Evolutionary conservation across 2,113 vertebrate genomes (phyloP).

Genomic region (Polypterus bichir): DNA sequence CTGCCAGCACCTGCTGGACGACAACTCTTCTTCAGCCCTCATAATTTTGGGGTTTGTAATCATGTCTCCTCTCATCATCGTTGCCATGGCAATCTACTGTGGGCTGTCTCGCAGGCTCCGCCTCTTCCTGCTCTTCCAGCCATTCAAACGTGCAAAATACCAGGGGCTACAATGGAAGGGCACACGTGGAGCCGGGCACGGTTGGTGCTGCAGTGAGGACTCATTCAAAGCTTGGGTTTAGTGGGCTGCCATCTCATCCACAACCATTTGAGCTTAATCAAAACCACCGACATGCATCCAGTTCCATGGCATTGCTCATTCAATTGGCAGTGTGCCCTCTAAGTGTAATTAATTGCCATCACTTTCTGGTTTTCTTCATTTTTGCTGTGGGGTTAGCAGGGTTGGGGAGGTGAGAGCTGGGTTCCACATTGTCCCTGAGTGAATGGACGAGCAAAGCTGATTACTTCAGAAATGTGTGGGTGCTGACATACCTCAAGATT

Average conservation of each 20-base stretch:
- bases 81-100: constrained; percentile 72
- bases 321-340: too few species aligned
- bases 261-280: too few species aligned
- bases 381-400: too few species aligned
- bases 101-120: constrained; percentile 60
- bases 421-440: too few species aligned
- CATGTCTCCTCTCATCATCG: constrained; percentile 81
- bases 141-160: constrained; percentile 47
- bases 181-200: constrained; percentile 26
- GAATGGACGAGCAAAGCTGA: too few species aligned
- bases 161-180: constrained; percentile 48
- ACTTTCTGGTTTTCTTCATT: too few species aligned
- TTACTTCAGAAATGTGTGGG: too few species aligned
- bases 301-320: too few species aligned
- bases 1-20: constrained; percentile 71
- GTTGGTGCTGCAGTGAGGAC: constrained; percentile 7
- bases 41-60: constrained; percentile 86
- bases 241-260: constrained; percentile 14
- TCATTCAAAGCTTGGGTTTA: constrained; percentile 68
- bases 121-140: constrained; percentile 58
- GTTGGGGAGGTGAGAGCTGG: too few species aligned
- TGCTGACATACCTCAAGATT: too few species aligned
- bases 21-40: constrained; percentile 82
- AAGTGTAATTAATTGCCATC: too few species aligned
- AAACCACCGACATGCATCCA: too few species aligned